phyloP scores from a whole-genome alignment of 2,888 invertebrate genomes.

The Drosophila macrospina region DNA sequence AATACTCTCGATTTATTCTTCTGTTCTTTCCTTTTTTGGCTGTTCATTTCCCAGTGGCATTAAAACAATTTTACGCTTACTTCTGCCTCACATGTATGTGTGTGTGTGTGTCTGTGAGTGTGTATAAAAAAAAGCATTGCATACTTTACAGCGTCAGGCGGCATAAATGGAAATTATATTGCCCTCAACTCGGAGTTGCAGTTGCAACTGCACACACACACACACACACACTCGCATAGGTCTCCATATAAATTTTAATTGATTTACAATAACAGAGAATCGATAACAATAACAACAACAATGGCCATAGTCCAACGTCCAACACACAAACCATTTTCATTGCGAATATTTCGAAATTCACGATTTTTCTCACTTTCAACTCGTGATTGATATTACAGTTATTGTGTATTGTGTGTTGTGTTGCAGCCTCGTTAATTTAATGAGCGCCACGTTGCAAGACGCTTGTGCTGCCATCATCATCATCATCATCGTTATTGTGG shows the following conservation, averaged over 20 bases:
- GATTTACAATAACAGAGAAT: constrained; percentile 66
- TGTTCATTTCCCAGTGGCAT: constrained; percentile 42
- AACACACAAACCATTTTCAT: constrained; percentile 47
- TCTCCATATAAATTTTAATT: constrained; percentile 71
- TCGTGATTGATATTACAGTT: constrained; percentile 23
- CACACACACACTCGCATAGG: constrained; percentile 3
- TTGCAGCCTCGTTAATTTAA: constrained; percentile 64
- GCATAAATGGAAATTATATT: constrained; percentile 67
- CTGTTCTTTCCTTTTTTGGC: neutral
- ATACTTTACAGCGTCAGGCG: constrained; percentile 51
- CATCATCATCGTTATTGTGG: constrained; percentile 11
- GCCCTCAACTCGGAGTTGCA: constrained; percentile 23
- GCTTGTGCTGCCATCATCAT: constrained; percentile 45
- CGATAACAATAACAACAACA: constrained; percentile 8
- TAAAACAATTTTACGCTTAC: constrained; percentile 58
- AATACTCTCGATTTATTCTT: constrained; percentile 43
- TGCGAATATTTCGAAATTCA: constrained; percentile 14
- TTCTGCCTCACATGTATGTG: constrained; percentile 33
- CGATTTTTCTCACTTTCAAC: constrained; percentile 21
- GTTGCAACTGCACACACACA: constrained; percentile 11
- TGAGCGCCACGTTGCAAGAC: constrained; percentile 43
- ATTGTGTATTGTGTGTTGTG: constrained; percentile 26
- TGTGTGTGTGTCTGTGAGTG: constrained; percentile 4
- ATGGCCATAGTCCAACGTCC: constrained; percentile 10
- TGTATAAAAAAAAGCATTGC: constrained; percentile 61